These are phyloP conservation scores for Tenthredo livida DNA, from an alignment of 2,888 invertebrate species.

Conservation along the genomic window DNA sequence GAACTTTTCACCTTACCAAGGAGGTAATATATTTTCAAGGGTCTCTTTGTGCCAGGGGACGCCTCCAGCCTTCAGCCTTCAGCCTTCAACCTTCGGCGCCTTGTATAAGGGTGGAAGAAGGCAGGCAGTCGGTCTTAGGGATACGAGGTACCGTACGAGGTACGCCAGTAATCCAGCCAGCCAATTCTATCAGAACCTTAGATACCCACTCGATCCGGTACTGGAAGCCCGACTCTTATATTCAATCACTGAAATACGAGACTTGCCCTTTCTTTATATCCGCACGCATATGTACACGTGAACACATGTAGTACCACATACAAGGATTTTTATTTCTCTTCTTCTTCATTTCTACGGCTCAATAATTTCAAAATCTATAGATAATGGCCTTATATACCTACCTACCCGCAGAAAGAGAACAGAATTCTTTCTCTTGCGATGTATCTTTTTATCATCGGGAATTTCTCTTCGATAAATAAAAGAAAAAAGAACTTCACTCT, in stretches of 20 bases:
- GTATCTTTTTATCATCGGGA: background rate
- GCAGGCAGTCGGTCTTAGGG: background rate
- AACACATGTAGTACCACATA: background rate
- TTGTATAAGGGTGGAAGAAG: slow-evolving; percentile 2
- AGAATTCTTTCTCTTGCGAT: background rate
- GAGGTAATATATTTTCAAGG: slow-evolving; percentile 48
- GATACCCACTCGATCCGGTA: slow-evolving; percentile 37
- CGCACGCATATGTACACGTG: background rate
- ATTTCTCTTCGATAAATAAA: background rate
- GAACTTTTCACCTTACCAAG: slow-evolving; percentile 17
- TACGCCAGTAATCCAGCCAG: slow-evolving; percentile 41
- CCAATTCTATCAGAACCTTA: slow-evolving; percentile 45
- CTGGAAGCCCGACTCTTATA: slow-evolving; percentile 30
- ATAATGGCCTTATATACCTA: background rate
- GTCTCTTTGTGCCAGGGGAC: slow-evolving; percentile 19
- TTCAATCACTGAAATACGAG: slow-evolving; percentile 42
- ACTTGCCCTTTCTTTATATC: slow-evolving; percentile 1
- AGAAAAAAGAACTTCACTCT: background rate
- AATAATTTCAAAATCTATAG: slow-evolving; percentile 29
- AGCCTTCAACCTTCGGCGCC: background rate
- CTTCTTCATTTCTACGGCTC: slow-evolving; percentile 12
- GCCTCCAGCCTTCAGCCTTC: background rate
- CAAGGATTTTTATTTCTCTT: background rate
- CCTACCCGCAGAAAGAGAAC: background rate
- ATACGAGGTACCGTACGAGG: background rate